A percentile compares a stretch with the other conserved stretches of the same genome.
These are phyloP conservation scores for Orthonychiurus folsomi DNA, from an alignment of 2,888 invertebrate species.

Conservation along the genomic window DNA sequence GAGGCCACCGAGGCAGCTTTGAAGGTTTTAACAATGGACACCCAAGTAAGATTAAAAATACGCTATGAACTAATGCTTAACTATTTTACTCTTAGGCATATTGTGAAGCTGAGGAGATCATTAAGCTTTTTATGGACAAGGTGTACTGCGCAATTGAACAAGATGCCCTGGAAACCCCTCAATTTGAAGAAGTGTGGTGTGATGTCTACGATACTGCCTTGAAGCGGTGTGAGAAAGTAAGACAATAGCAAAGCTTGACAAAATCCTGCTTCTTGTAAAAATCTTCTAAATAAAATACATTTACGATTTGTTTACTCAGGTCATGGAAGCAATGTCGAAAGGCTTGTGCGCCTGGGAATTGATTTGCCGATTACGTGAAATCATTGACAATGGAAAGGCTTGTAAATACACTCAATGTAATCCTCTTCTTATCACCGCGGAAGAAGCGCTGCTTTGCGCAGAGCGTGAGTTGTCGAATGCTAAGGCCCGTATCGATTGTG, in stretches of 20 bases:
- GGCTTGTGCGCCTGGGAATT: slow-evolving; percentile 38
- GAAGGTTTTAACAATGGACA: no score
- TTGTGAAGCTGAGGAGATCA: slow-evolving; percentile 34
- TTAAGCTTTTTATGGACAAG: slow-evolving; percentile 36
- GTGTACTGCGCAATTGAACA: slow-evolving; percentile 38
- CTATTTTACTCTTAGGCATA: slow-evolving; percentile 30
- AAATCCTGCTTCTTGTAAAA: no score
- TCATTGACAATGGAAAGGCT: slow-evolving; percentile 36
- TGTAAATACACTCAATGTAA: slow-evolving; percentile 39
- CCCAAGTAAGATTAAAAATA: no score
- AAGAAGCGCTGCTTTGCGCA: slow-evolving; percentile 35
- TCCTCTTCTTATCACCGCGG: slow-evolving; percentile 37
- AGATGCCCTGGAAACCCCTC: slow-evolving; percentile 36
- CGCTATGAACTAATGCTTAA: no score
- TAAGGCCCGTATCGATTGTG: slow-evolving; percentile 34
- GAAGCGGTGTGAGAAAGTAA: slow-evolving; percentile 34
- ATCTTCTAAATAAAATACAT: no score
- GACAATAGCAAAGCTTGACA: no score
- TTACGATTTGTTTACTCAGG: slow-evolving; percentile 8
- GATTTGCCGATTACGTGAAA: slow-evolving; percentile 34
- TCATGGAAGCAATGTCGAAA: slow-evolving; percentile 32
- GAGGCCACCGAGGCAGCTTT: no score
- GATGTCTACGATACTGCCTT: slow-evolving; percentile 30
- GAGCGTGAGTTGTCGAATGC: slow-evolving; percentile 35
- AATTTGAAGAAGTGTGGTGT: slow-evolving; percentile 39